Base-by-base conservation (phyloP, 1,140 invertebrate species). In the Drosophila nigrodunni region DNA sequence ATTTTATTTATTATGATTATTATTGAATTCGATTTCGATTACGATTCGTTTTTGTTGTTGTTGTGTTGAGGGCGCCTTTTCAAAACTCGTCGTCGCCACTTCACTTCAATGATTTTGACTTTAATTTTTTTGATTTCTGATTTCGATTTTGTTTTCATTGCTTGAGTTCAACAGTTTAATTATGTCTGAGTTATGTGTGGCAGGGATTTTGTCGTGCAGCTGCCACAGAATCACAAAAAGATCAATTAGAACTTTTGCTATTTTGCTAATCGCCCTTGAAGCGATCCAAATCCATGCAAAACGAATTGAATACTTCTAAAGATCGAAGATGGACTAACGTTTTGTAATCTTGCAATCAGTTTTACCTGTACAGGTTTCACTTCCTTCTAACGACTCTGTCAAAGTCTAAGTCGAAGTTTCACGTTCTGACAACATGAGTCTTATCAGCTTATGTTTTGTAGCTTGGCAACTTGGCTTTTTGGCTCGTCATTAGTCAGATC, bases 381-480 rank as follows among this genome's bases (percentile, higher is more conserved):
- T 55, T 70, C 39, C 59, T 55, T 52, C 50, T 64, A 37, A 52
- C 37, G 43, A 54, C 43, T 4, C 11, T 6, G 25, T 21, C 21
- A 9, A 8, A 39, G 37, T 39, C 41, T 13, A 4, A 18, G 46
- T 21, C 18, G 5, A 35, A 47, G 50, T 15, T 77, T 66, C 50
- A 57, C 39, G 35, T 25, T 39, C 71, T 41, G 46, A 25, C 30
- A 57, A 66, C 71, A 62, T 76, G 69, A 74, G 80, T 88, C 80
- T 87, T 88, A 88, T 83, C 83, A 88, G 83, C 85, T 88, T 88
- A 88, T 72, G 82, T 58, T 80, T 89, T 83, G 73, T 60, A 71
- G 59, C 61, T 37, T 47, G 59, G 59, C 64, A 74, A 77, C 59
- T 72, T 78, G 62, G 41, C 62, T 75, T 70, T 74, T 78, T 78